Evolutionary conservation across 2,888 invertebrate species (phyloP), one percentile per base, ranked within the genome.

Genomic region (Cephus nigrinus): DNA sequence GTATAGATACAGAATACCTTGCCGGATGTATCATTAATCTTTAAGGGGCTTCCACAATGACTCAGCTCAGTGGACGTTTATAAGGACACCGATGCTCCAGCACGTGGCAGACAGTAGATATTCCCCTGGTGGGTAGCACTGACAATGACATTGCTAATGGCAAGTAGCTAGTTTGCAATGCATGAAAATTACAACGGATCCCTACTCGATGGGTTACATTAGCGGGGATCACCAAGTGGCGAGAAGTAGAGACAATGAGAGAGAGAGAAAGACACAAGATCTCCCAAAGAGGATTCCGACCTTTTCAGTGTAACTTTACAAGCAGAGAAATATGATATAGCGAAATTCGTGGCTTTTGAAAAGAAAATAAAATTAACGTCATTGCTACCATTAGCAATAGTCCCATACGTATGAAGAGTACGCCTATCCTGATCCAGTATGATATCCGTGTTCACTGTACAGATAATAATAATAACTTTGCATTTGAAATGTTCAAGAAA

Each of bases 401-500:
- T 79, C 78, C 78, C 36, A 23, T 36, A 35, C 12, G 68, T 68
- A 23, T 68, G 31, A 35, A 35, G 32, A 71, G 32, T 4, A 23
- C 9, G 40, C 15, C 4, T 15, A 4, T 15, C 40, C 15, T 40
- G 40, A 55, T 55, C 23, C 23, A 55, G 9, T 55, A 23, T 23
- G 9, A 0, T 23, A 23, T 55, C 2, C 9, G 23, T 23, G 9
- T 15, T 55, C 23, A 23, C 0, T 23, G 55, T 55, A 23, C 2
- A 23, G 23, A 23, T 9, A 55, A 55, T 9, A 23, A 23, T 55
- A 23, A 23, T 55, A 15, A 40, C 0, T 23, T 55, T 23, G 55
- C 0, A 55, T 23, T 55, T 55, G 9, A 55, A 55, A 55, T 23
- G 5, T 23, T 76, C 55, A 76, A 79, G 73, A 81, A 80, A 80